A percentile compares a stretch with the other conserved stretches of the same genome.
Conservation (phyloP, 1,140 invertebrate genomes). For the Portunus trituberculatus region DNA sequence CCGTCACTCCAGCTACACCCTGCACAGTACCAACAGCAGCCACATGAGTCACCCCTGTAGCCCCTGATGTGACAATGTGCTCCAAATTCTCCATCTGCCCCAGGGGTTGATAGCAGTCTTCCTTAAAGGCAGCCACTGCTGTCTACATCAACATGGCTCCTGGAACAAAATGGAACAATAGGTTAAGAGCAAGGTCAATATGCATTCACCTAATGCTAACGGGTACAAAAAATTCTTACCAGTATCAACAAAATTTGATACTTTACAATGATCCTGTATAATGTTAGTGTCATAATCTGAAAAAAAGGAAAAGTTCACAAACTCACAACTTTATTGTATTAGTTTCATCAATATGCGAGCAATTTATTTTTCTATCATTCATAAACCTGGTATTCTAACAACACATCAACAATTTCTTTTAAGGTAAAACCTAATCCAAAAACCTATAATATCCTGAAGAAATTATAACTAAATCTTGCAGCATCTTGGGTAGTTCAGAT, state of each 20-base stretch:
- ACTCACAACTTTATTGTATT: neutral
- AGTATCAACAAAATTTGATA: too few species aligned
- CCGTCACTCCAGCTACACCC: slow-evolving; percentile 45
- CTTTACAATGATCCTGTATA: neutral
- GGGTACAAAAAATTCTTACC: neutral
- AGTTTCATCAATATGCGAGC: neutral
- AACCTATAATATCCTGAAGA: too few species aligned
- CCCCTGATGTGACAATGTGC: slow-evolving; percentile 67
- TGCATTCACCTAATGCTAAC: neutral
- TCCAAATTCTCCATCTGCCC: slow-evolving; percentile 52
- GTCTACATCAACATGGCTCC: neutral
- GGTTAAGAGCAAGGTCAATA: neutral
- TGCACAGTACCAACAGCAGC: slow-evolving; percentile 48
- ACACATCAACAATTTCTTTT: too few species aligned
- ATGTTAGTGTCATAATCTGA: neutral
- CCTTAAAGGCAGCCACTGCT: neutral
- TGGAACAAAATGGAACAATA: neutral
- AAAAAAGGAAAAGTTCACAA: neutral
- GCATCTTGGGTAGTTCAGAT: too few species aligned
- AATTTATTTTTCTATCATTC: neutral
- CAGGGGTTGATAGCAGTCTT: neutral
- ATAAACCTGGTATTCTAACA: neutral
- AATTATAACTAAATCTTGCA: too few species aligned
- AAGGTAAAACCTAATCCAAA: too few species aligned
- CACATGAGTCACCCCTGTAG: slow-evolving; percentile 61